phyloP scores from a whole-genome alignment of 2,888 invertebrate genomes.

The Globia sparganii region DNA sequence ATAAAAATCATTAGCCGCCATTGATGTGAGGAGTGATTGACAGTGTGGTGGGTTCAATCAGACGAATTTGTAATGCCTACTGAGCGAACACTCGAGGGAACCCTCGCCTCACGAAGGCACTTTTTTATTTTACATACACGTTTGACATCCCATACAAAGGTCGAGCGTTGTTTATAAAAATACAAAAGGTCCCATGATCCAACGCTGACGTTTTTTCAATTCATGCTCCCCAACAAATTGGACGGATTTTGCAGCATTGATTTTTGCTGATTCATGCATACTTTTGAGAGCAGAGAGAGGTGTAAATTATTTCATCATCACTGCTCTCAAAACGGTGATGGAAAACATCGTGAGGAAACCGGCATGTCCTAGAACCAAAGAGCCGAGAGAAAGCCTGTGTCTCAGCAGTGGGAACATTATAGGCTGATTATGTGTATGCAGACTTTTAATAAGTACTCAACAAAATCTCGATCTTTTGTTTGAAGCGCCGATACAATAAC shows the following conservation, averaged over 20 bases:
- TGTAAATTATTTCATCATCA: neutral
- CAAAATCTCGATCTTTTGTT: slow-evolving; percentile 36
- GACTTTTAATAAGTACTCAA: slow-evolving; percentile 20
- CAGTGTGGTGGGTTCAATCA: slow-evolving; percentile 78
- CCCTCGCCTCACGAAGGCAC: slow-evolving; percentile 73
- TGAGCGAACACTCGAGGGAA: slow-evolving; percentile 73
- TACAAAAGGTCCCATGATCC: slow-evolving; percentile 30
- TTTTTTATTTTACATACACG: slow-evolving; percentile 63
- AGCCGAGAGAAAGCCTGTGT: no score
- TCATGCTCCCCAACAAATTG: slow-evolving; percentile 52
- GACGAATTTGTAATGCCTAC: slow-evolving; percentile 82
- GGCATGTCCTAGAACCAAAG: neutral
- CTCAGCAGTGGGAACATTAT: neutral
- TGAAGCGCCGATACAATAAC: slow-evolving; percentile 28
- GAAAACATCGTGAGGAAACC: neutral
- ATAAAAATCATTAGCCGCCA: slow-evolving; percentile 76
- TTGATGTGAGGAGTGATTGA: slow-evolving; percentile 74
- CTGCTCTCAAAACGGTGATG: neutral
- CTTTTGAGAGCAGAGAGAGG: neutral
- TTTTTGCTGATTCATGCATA: slow-evolving; percentile 47
- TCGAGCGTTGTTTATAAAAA: slow-evolving; percentile 52
- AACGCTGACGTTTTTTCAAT: slow-evolving; percentile 43
- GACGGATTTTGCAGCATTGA: slow-evolving; percentile 40
- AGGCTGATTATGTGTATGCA: neutral
- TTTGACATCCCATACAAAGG: slow-evolving; percentile 60